Evolutionary conservation across 2,888 invertebrate genomes (phyloP).

Genomic region (Calliphora vomitoria): DNA sequence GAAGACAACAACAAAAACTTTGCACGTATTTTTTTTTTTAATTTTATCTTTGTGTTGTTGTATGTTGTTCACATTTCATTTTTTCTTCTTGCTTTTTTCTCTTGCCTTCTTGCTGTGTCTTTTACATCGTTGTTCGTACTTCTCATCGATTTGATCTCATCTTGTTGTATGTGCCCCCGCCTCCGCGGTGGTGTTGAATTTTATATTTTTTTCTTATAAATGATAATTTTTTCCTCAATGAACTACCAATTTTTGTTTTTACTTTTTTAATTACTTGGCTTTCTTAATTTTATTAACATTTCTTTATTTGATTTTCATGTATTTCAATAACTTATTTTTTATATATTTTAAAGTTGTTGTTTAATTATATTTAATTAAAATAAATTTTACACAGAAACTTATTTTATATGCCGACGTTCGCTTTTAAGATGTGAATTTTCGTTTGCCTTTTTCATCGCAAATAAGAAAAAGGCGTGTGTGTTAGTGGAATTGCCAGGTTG

Average conservation of each 20-base stretch:
- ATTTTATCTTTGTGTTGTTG: constrained; percentile 64
- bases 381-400: constrained; percentile 40
- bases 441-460: constrained; percentile 58
- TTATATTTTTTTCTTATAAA: constrained; percentile 28
- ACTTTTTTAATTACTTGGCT: neutral
- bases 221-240: constrained; percentile 33
- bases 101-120: constrained; percentile 50
- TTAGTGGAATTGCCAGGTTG: constrained; percentile 69
- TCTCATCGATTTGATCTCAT: constrained; percentile 77
- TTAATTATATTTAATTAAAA: constrained; percentile 15
- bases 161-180: constrained; percentile 72
- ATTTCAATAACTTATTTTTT: neutral
- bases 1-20: constrained; percentile 59
- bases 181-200: constrained; percentile 41
- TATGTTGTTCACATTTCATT: constrained; percentile 66
- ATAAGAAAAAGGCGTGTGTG: constrained; percentile 74
- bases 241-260: constrained; percentile 5
- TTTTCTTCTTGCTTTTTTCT: constrained; percentile 41
- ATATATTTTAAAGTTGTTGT: neutral
- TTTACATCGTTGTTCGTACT: constrained; percentile 65
- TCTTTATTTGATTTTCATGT: neutral
- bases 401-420: constrained; percentile 59
- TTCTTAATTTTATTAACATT: constrained; percentile 5
- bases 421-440: constrained; percentile 53
- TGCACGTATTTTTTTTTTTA: constrained; percentile 62